Evolutionary conservation across 2,113 vertebrate genomes (phyloP).

Genomic region (Platysternon megacephalum): DNA sequence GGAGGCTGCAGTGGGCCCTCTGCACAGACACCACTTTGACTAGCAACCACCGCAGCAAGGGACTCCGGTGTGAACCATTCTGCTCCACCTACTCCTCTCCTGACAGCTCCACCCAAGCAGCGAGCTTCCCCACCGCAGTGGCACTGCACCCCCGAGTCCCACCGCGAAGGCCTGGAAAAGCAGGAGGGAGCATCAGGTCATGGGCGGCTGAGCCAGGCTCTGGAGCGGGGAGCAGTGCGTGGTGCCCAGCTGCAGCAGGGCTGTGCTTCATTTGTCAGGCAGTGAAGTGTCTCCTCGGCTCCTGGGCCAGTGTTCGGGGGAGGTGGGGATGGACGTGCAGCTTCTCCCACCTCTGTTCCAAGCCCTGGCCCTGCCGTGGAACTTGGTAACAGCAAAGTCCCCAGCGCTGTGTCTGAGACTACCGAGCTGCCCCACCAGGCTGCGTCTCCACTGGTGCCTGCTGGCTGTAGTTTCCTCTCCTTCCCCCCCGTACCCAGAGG

Average conservation of each 20-base stretch:
- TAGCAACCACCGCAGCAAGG: background rate
- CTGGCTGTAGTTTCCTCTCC: background rate
- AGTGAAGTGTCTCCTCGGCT: background rate
- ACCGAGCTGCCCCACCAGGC: background rate
- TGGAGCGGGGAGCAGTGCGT: accelerated
- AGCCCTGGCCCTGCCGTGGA: background rate
- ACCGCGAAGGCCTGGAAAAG: background rate
- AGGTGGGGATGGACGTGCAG: background rate
- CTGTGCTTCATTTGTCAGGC: background rate
- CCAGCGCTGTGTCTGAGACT: background rate
- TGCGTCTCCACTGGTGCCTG: background rate
- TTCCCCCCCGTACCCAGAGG: too few species aligned
- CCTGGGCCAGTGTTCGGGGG: background rate
- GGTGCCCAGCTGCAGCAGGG: background rate
- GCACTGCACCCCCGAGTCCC: background rate
- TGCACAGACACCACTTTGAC: background rate
- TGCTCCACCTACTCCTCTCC: background rate
- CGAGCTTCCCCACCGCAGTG: background rate
- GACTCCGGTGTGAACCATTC: background rate
- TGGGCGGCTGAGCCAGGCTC: background rate
- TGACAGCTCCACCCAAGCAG: background rate
- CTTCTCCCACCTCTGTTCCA: background rate
- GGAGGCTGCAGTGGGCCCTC: background rate
- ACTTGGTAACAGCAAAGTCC: background rate
- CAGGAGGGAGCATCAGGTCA: background rate